Conservation (phyloP, 2,113 vertebrate genomes). For the Buteo buteo region DNA sequence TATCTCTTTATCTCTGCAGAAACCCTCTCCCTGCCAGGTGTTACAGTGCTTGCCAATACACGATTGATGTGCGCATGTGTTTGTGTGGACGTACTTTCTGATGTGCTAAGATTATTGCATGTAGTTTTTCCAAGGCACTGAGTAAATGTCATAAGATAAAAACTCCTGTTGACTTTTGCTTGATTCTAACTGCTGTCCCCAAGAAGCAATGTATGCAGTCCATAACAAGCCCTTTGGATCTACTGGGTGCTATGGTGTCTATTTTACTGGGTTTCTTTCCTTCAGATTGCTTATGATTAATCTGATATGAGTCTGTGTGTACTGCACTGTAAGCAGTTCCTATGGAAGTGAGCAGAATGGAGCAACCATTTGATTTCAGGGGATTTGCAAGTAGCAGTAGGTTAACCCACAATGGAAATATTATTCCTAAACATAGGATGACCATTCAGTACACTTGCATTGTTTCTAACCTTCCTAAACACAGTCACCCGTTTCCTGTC, state of each 20-base stretch:
- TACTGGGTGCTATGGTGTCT: background rate
- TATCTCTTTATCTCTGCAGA: background rate
- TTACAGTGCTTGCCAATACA: background rate
- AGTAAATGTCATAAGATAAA: background rate
- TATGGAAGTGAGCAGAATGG: background rate
- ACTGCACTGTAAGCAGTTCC: background rate
- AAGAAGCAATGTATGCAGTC: background rate
- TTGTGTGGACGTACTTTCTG: background rate
- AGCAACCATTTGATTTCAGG: background rate
- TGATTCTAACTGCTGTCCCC: background rate
- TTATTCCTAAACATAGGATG: background rate
- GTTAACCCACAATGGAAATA: background rate
- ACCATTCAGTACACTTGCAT: background rate
- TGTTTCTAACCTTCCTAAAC: background rate
- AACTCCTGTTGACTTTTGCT: background rate
- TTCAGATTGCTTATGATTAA: background rate
- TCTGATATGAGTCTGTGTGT: background rate
- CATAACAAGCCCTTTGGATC: background rate
- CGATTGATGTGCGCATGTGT: background rate
- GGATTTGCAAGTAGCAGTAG: background rate
- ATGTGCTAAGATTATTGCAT: background rate
- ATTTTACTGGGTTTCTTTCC: background rate
- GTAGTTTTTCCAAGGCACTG: background rate
- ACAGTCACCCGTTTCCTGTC: fast-evolving
- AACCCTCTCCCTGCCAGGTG: background rate